Evolutionary conservation across 2,888 invertebrate species (phyloP).

Genomic region (Coronaproctus castanopsis): DNA sequence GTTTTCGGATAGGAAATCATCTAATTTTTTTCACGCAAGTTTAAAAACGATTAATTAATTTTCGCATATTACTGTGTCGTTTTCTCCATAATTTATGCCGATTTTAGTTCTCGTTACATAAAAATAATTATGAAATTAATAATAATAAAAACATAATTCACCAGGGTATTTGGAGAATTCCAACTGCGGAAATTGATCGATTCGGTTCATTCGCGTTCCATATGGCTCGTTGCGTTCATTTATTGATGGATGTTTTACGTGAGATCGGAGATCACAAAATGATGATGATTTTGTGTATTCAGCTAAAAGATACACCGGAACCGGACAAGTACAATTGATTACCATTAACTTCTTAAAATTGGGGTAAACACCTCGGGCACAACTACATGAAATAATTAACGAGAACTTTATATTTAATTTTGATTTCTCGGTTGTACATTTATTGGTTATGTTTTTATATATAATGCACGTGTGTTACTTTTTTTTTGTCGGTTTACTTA

Average conservation of each 20-base stretch:
- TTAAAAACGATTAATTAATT: neutral
- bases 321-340: slow-evolving; percentile 61
- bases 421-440: no score
- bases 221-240: slow-evolving; percentile 62
- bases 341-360: no score
- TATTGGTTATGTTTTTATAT: no score
- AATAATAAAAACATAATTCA: neutral
- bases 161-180: slow-evolving; percentile 79
- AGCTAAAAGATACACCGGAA: slow-evolving; percentile 61
- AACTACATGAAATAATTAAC: no score
- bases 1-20: slow-evolving; percentile 62
- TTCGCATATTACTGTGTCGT: no score
- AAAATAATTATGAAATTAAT: neutral
- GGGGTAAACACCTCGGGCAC: no score
- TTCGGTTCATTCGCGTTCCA: slow-evolving; percentile 81
- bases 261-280: slow-evolving; percentile 60
- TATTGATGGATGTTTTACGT: slow-evolving; percentile 60
- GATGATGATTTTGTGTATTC: slow-evolving; percentile 55
- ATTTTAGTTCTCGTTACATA: neutral
- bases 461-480: no score
- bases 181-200: slow-evolving; percentile 70
- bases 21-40: slow-evolving; percentile 72
- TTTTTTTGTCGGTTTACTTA: no score
- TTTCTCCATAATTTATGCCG: no score
- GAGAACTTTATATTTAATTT: no score